Base-by-base conservation (phyloP, 1,140 invertebrate species). In the Platorchestia sp. region DNA sequence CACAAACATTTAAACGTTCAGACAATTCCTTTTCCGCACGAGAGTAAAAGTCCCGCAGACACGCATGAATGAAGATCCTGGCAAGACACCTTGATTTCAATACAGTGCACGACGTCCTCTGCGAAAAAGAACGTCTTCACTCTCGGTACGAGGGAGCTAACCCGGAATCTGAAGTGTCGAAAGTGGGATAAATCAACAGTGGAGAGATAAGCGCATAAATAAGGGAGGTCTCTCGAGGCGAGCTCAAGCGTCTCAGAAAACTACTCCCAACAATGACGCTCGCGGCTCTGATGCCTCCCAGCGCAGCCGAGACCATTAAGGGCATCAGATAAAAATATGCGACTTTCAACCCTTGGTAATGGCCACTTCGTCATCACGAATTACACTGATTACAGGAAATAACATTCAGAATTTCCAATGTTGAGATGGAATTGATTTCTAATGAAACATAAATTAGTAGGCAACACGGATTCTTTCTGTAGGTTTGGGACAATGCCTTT, bases 161-260 rank as follows among this genome's bases (percentile, higher is more conserved):
- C 59, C 59, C 59, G 59, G 59, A 75, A 22, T 75, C 87, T 89
- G 87, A 89, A 89, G 87, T 89, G 87, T 89, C 43, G 43, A 89
- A 89, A 41, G 87, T 44, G 14, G 87, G 87, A 89, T 89, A 89
- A 89, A 89, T 89, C 87, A 89, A 89, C 87, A 89, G 87, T 19
- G 42, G 41, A 89, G 43, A 89, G 87, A 89, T 89, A 42, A 44
- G 87, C 87, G 42, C 87, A 41, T 7, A 89, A 41, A 89, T 89
- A 89, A 89, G 27, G 43, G 14, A 43, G 10, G 87, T 44, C 27
- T 89, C 87, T 41, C 36, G 43, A 89, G 87, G 43, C 87, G 87
- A 42, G 43, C 87, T 89, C 87, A 89, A 89, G 87, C n/a, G 87
- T 44, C 43, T 89, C 0, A 89, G 87, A 89, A 89, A 75, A 75